Conservation (phyloP, 2,888 invertebrate genomes). For the Melanargia galathea region DNA sequence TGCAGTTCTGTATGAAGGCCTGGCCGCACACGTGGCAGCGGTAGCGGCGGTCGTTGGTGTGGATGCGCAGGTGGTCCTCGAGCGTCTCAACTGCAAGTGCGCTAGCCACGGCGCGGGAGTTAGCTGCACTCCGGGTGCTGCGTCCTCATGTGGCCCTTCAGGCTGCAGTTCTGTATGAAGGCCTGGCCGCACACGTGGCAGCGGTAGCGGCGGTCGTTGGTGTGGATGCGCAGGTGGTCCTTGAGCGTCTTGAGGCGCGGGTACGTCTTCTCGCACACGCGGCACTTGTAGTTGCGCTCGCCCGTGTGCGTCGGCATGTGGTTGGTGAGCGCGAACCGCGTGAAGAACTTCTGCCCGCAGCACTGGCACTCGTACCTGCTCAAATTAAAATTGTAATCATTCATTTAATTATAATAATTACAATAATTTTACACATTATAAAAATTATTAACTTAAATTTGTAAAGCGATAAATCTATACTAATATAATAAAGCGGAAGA, state of each 20-base stretch:
- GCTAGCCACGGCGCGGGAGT: too few relatives aligned
- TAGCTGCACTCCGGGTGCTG: constrained; percentile 62
- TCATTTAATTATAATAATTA: too few relatives aligned
- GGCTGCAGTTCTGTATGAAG: constrained; percentile 73
- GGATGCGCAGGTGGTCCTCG: too few relatives aligned
- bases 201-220: constrained; percentile 61
- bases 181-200: constrained; percentile 71
- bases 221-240: constrained; percentile 71
- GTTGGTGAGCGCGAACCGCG: constrained; percentile 68
- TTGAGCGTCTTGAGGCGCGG: constrained; percentile 70
- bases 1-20: too few relatives aligned
- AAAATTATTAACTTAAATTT: too few relatives aligned
- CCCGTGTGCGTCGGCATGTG: constrained; percentile 76
- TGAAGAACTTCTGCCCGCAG: constrained; percentile 75
- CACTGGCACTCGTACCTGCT: constrained; percentile 73
- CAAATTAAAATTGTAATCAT: neutral
- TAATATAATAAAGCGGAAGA: too few relatives aligned
- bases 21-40: too few relatives aligned
- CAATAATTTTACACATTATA: too few relatives aligned
- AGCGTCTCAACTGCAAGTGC: too few relatives aligned
- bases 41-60: too few relatives aligned
- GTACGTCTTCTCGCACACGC: constrained; percentile 69
- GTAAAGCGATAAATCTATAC: too few relatives aligned
- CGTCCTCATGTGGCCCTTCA: constrained; percentile 74
- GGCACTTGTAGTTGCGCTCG: constrained; percentile 71